These are phyloP conservation scores for Drosophila burlai DNA, from an alignment of 1,140 invertebrate genomes.

Conservation along the genomic window DNA sequence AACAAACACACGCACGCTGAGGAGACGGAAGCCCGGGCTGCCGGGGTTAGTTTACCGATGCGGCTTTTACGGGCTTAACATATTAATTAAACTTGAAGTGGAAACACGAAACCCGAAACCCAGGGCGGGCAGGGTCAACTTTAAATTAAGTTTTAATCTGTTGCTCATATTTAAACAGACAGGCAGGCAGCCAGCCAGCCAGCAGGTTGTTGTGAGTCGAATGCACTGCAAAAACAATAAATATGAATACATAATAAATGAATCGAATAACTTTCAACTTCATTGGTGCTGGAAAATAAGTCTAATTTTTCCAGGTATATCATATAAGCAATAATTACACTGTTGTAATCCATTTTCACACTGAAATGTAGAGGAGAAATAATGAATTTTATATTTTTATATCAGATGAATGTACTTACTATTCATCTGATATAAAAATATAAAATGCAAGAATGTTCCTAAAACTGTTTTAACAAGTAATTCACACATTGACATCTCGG, in stretches of 20 bases:
- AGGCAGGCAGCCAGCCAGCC: constrained; percentile 25
- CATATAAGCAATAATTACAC: too few species aligned
- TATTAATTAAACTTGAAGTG: constrained; percentile 83
- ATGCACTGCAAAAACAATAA: constrained; percentile 20
- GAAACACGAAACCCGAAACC: constrained; percentile 58
- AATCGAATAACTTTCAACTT: too few species aligned
- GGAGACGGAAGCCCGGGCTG: constrained; percentile 9
- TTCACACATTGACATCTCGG: too few species aligned
- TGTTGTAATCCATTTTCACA: too few species aligned
- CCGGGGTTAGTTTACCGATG: constrained; percentile 65
- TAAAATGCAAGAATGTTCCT: too few species aligned
- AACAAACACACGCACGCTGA: constrained; percentile 37
- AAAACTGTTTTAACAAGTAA: too few species aligned
- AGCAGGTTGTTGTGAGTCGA: constrained; percentile 27
- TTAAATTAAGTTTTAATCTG: constrained; percentile 83
- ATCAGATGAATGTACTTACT: too few species aligned
- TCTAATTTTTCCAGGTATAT: too few species aligned
- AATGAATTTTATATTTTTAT: too few species aligned
- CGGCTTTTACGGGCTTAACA: constrained; percentile 77
- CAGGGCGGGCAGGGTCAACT: constrained; percentile 57
- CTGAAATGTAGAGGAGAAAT: too few species aligned
- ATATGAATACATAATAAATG: neutral
- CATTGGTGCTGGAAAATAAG: too few species aligned
- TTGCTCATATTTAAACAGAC: constrained; percentile 81
- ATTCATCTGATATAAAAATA: too few species aligned